Base-by-base conservation (phyloP, 37 sponge, comb jelly and placozoan genomes). In the Diacarnus erythraeanus region DNA sequence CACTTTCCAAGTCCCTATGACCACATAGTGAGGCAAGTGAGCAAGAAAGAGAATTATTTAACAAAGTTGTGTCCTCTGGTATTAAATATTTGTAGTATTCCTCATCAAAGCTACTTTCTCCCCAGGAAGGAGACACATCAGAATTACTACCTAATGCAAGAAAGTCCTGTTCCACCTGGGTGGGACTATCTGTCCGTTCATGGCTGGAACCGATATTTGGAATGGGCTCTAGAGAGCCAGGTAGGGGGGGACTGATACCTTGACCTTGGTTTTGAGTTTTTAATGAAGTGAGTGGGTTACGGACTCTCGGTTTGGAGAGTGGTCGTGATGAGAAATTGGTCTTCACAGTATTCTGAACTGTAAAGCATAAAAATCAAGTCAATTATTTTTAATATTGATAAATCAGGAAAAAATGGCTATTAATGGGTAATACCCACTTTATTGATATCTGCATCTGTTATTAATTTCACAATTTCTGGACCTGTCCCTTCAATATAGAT, bases 251-350 rank as follows among this genome's bases (percentile, higher is more conserved):
- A 56, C 42, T 42, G 57, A 38, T 9, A 18, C 5, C 29, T n/a
- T 26, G 25, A 33, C n/a, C 18, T n/a, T 58, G 56, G 27, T 58
- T 40, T 38, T 36, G 42, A 5, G 15, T 60, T 74, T 79, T 72
- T 38, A 73, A 39, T 20, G 71, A 80, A 40, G 65, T 44, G 82
- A 90, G 77, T 21, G 91, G 91, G 73, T 90, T 86, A 57, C 82
- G 77, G 26, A 86, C 91, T 34, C 82, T 64, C 0, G 91, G 91
- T 71, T 90, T 90, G 0, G 87, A 86, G 31, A 71, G 69, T 23
- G 91, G 91, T 18, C 87, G 86, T n/a, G n/a, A n/a, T 42, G 61
- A 61, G 21, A 72, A 61, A 43, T 27, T 72, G 1, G 85, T 77
- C 71, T 21, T 38, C 23, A 73, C 74, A 42, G 43, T 25, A 42